These are phyloP conservation scores for Oxycera nigricornis DNA, from an alignment of 2,888 invertebrate genomes.

Conservation along the genomic window DNA sequence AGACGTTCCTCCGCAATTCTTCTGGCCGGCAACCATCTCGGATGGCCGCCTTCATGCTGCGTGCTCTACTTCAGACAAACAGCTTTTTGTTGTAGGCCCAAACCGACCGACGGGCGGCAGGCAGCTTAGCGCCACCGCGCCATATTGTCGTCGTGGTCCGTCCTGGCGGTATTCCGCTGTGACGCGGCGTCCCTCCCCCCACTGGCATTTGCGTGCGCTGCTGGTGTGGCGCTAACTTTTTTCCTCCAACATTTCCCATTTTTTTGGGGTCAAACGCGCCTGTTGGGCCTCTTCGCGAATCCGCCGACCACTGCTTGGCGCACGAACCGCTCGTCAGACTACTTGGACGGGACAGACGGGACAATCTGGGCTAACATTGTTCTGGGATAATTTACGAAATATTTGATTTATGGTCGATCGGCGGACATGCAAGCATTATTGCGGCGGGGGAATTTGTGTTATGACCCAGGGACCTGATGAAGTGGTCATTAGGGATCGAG, in stretches of 20 bases:
- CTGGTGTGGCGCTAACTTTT: background rate
- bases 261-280: background rate
- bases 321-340: background rate
- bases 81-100: constrained; percentile 6
- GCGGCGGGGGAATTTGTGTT: constrained; percentile 13
- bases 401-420: constrained; percentile 15
- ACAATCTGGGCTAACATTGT: background rate
- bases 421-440: background rate
- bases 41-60: background rate
- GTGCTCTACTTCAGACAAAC: constrained; percentile 28
- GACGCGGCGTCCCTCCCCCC: background rate
- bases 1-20: background rate
- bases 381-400: background rate
- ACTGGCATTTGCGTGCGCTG: background rate
- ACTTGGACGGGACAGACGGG: background rate
- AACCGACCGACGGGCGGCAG: background rate
- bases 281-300: background rate
- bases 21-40: background rate
- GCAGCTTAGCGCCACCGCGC: constrained; percentile 17
- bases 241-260: background rate
- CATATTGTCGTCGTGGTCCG: background rate
- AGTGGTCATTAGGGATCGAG: constrained; percentile 9
- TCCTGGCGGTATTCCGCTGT: background rate
- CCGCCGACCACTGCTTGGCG: background rate
- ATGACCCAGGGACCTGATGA: constrained; percentile 14